Evolutionary conservation across 2,113 vertebrate species (phyloP), one percentile per base, ranked within the genome.

Genomic region (Lophochroa leadbeateri): DNA sequence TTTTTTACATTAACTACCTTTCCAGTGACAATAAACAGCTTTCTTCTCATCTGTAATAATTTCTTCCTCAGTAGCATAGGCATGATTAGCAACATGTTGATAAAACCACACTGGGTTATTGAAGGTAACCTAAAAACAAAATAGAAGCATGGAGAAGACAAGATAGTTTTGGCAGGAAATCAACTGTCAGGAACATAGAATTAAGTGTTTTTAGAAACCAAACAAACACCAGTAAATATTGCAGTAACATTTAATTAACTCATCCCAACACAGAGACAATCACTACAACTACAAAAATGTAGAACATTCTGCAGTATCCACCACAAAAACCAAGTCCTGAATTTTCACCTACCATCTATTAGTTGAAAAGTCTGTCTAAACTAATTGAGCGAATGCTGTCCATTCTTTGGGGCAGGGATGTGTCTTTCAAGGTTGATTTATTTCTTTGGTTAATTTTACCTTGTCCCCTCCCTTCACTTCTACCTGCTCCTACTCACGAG

Each of bases 81-180:
- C 97, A 25, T 97, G 98, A 96, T 98, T 98, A 97, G 98, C 97
- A 91, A 98, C 98, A 78, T 98, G 97, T 25, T 98, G 96, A 89
- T 98, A 98, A 97, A 99, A 98, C 98, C 98, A 98, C 94, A 98
- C 97, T 4, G 98, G 97, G 53, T 98, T 99, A 90, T 98, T 84
- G 57, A 91, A 94, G 67, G 87, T 71, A 90, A 77, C 43, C 69
- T 85, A 37, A 92, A 82, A 79, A 13, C 28, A 92, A 92, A 87
- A 70, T 3, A 86, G 46, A 87, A 75, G 17, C 41, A 57, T 24
- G 65, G 77, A 57, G 57, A 91, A 78, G 52, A 72, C 61, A 84
- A 68, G 41, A 61, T 9, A 71, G 16, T 33, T 90, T 76, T 79
- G 86, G 83, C 88, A 96, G 70, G 63, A 91, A 95, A 90, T 77